Percentiles rank a stretch among this genome's conserved stretches.
These are phyloP conservation scores for Clusia tigrina DNA, from an alignment of 2,888 invertebrate genomes.

Conservation along the genomic window DNA sequence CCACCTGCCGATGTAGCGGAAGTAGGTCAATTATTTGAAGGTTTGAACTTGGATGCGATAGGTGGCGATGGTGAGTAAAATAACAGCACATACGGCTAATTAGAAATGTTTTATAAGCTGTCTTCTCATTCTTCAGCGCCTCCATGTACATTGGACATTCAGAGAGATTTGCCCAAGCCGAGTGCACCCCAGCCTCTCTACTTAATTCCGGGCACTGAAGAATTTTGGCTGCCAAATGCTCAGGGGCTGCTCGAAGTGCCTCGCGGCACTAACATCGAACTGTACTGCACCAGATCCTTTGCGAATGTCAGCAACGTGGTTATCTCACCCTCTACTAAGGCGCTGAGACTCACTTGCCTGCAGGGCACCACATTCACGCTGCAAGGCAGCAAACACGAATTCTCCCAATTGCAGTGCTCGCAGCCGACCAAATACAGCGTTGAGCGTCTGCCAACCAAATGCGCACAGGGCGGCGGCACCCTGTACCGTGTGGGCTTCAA, in stretches of 20 bases:
- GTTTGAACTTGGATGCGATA: conserved; percentile 31
- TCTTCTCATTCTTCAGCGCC: conserved; percentile 32
- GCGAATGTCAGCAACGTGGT: conserved; percentile 24
- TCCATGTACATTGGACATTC: conserved; percentile 48
- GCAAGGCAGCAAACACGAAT: conserved; percentile 41
- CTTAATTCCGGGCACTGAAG: conserved; percentile 61
- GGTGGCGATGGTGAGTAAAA: conserved; percentile 30
- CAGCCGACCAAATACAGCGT: conserved; percentile 42
- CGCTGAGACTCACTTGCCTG: conserved; percentile 44
- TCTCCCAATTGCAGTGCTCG: conserved; percentile 45
- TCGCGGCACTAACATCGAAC: conserved; percentile 50
- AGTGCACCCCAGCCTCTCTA: conserved; percentile 72
- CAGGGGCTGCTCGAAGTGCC: conserved; percentile 51
- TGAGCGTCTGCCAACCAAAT: conserved; percentile 38
- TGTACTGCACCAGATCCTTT: conserved; percentile 52
- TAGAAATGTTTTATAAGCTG: neutral
- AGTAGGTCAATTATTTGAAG: conserved; percentile 39
- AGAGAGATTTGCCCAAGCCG: conserved; percentile 61
- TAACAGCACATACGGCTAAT: neutral
- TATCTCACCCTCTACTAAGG: conserved; percentile 30
- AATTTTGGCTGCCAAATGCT: conserved; percentile 51
- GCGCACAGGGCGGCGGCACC: conserved; percentile 35
- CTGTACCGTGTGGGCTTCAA: conserved; percentile 62
- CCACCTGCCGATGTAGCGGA: conserved; percentile 44
- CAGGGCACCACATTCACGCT: conserved; percentile 43